Percentiles rank a stretch among this genome's conserved stretches.
phyloP scores from a whole-genome alignment of 2,888 invertebrate genomes.

The Epirrita christyi region DNA sequence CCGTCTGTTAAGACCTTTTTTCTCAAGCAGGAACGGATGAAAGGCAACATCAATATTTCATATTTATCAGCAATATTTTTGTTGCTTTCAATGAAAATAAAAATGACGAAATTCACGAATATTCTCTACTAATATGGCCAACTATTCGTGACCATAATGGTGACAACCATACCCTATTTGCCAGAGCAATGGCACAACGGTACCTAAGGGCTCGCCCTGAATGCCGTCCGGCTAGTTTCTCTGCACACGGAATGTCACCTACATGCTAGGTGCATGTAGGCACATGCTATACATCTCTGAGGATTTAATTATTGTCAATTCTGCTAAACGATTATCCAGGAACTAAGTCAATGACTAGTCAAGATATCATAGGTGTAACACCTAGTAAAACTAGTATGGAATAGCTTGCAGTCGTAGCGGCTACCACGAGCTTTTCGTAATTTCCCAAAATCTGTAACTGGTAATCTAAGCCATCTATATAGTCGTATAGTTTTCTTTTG shows the following conservation, averaged over 20 bases:
- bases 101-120: background rate
- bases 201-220: slow-evolving; percentile 75
- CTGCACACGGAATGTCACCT: slow-evolving; percentile 72
- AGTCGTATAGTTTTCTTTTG: too few relatives aligned
- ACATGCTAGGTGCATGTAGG: slow-evolving; percentile 61
- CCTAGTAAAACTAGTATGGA: too few relatives aligned
- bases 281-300: slow-evolving; percentile 41
- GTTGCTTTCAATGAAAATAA: too few relatives aligned
- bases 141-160: background rate
- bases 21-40: too few relatives aligned
- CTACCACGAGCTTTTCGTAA: too few relatives aligned
- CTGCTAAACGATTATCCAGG: background rate
- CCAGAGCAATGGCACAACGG: slow-evolving; percentile 61
- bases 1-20: too few relatives aligned
- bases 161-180: slow-evolving; percentile 27
- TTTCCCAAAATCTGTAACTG: too few relatives aligned
- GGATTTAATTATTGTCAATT: slow-evolving; percentile 14
- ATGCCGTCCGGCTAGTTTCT: slow-evolving; percentile 77
- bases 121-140: background rate
- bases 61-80: too few relatives aligned
- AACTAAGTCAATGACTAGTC: background rate
- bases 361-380: too few relatives aligned
- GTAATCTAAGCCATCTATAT: too few relatives aligned
- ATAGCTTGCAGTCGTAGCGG: too few relatives aligned
- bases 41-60: too few relatives aligned